Evolutionary conservation across 2,113 vertebrate genomes (phyloP), one percentile per base, ranked within the genome.

Genomic region (Sinocyclocheilus grahami): DNA sequence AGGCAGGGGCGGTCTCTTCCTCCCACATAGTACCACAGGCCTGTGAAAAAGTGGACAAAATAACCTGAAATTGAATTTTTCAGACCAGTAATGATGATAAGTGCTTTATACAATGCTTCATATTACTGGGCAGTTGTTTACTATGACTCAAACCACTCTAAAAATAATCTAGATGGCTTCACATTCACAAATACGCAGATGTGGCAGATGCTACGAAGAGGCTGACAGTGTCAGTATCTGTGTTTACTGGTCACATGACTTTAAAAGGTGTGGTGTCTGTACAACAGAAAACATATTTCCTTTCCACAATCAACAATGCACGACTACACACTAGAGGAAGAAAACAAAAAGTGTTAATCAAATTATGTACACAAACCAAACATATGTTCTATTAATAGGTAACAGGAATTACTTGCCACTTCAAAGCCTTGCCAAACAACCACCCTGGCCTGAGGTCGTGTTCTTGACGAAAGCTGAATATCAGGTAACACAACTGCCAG

Each of bases 21-120:
- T 37, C 94, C 93, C 90, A 98, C 95, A 94, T 99, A 98, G 90
- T 98, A 96, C 98, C 98, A 99, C 89, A 99, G 95, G 90, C 98
- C 98, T 99, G 94, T 86, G 58, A 67, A 85, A 39, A 39, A 48
- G 4, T 37, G 42, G 53, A 80, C 12, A 76, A 69, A 51, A 14
- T 9, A 9, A 62, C n/a, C 20, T 16, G 63, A 60, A 4, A n/a
- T 39, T 12, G 5, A 67, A 81, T 60, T 30, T 2, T 37, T 12
- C 69, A 71, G 63, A 39, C 27, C 33, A 42, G 37, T 3, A 71
- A 72, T 30, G 37, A 48, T 48, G 46, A 48, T 3, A 12, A 12
- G 46, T 48, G 11, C 9, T 42, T 39, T 18, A 42, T 11, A 39
- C 42, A 39, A 39, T 39, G 7, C 16, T 78, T 55, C 24, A 55